Evolutionary conservation across 2,888 invertebrate genomes (phyloP).

Genomic region (Polydrusus pterygomalis): DNA sequence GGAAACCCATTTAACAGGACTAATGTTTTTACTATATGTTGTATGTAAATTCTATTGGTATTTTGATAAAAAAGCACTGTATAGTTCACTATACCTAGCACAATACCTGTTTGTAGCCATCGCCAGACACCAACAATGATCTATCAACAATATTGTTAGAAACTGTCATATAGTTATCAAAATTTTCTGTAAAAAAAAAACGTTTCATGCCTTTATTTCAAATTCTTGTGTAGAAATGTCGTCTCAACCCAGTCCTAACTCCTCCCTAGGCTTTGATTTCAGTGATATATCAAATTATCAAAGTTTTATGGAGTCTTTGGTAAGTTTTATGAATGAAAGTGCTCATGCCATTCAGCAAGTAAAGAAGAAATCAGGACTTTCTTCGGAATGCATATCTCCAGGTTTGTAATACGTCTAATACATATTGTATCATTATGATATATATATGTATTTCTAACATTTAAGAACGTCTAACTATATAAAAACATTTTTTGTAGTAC

Average conservation of each 20-base stretch:
- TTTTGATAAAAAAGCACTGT: neutral
- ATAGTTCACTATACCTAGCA: too few relatives aligned
- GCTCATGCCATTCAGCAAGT: slow-evolving; percentile 30
- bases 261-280: neutral
- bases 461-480: too few relatives aligned
- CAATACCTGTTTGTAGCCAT: too few relatives aligned
- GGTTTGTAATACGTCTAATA: slow-evolving; percentile 14
- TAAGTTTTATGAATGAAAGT: slow-evolving; percentile 43
- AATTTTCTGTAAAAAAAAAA: neutral
- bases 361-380: slow-evolving; percentile 30
- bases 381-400: slow-evolving; percentile 19
- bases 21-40: too few relatives aligned
- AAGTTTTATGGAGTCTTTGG: slow-evolving; percentile 41
- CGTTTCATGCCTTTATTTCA: neutral
- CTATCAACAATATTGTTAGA: neutral
- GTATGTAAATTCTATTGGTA: neutral
- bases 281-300: slow-evolving; percentile 32
- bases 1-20: too few relatives aligned
- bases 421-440: too few relatives aligned
- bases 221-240: slow-evolving; percentile 26
- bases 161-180: slow-evolving; percentile 4
- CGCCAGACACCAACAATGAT: neutral
- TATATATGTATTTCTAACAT: too few relatives aligned
- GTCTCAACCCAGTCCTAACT: neutral
- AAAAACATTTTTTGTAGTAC: slow-evolving; percentile 24